Base-by-base conservation (phyloP, 2,113 vertebrate species). In the Euleptes europaea region DNA sequence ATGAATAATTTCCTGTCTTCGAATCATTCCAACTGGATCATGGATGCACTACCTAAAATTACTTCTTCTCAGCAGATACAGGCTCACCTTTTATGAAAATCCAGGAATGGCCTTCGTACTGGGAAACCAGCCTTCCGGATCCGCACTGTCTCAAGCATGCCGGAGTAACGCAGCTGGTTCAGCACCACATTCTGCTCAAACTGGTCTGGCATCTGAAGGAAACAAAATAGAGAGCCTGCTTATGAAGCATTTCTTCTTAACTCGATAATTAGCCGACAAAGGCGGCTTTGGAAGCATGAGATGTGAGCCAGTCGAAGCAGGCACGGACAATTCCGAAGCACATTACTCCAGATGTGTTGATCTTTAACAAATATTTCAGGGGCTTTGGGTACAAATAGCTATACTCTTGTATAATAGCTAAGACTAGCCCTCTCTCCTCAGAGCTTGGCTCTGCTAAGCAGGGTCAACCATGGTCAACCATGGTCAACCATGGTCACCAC, bases 81-180 rank as follows among this genome's bases (percentile, higher is more conserved):
- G 42, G 35, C 92, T 95, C 92, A 98, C 99, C 99, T 98, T 94
- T 93, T 94, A 91, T 96, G 98, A 93, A 99, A 99, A 84, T 99
- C 98, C 57, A 97, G 97, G 85, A 99, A 98, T 2, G 96, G 95
- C 84, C 98, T 97, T 26, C 98, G 95, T 80, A 99, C 94, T 0
- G 99, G 98, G 89, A 99, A 99, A 2, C 99, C 99, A 1, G 97
- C 97, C 85, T 97, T 97, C 7, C 98, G 97, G 71, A 99, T 99
- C 92, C 97, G 96, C 47, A 99, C 98, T 0, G 98, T 99, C 94
- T 99, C 98, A 95, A 99, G 57, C 98, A 99, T 99, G 81, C 99
- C 99, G 0, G 99, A 99, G 90, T 99, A 99, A 31, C 97, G 95
- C 93, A 99, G 97, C 96, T 99, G 99, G 95, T 99, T 99, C 74